These are phyloP conservation scores for Scaptomyza montana DNA, from an alignment of 1,140 invertebrate species.

Conservation along the genomic window DNA sequence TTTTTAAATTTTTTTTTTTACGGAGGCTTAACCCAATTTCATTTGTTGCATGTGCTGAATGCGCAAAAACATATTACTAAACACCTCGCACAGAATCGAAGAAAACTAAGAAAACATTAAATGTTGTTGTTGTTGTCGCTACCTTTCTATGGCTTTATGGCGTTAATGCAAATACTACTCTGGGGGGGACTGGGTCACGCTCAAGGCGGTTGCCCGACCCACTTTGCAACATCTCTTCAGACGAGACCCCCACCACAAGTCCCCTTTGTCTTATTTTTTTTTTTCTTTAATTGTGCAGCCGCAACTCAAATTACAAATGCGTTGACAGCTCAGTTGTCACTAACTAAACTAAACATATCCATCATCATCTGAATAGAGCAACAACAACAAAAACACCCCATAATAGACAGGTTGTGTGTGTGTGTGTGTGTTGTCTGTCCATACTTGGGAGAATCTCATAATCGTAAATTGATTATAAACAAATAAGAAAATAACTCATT, in stretches of 20 bases:
- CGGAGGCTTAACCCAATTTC: constrained; percentile 79
- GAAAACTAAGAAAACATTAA: neutral
- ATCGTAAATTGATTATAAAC: constrained; percentile 50
- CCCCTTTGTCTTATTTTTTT: constrained; percentile 12
- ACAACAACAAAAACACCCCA: constrained; percentile 28
- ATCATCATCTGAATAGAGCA: constrained; percentile 39
- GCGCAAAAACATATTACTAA: constrained; percentile 69
- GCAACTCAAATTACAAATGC: constrained; percentile 67
- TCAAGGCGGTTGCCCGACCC: constrained; percentile 54
- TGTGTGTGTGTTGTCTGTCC: constrained; percentile 21
- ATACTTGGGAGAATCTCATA: constrained; percentile 20
- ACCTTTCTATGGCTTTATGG: constrained; percentile 76
- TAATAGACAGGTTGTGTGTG: constrained; percentile 16
- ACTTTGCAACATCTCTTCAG: constrained; percentile 23
- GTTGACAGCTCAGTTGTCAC: constrained; percentile 70
- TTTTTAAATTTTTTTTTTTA: no score
- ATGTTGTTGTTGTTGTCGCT: constrained; percentile 30
- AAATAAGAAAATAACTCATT: constrained; percentile 29
- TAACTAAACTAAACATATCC: constrained; percentile 69
- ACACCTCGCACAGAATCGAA: constrained; percentile 28
- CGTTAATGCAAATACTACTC: constrained; percentile 60
- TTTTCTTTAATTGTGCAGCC: no score
- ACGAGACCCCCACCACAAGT: neutral
- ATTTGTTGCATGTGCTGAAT: constrained; percentile 81
- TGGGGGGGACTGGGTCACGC: constrained; percentile 38